A percentile compares a stretch with the other conserved stretches of the same genome.
Conservation (phyloP, 2,797 vertebrate species). For the Sternarchorhynchus goeldii region DNA sequence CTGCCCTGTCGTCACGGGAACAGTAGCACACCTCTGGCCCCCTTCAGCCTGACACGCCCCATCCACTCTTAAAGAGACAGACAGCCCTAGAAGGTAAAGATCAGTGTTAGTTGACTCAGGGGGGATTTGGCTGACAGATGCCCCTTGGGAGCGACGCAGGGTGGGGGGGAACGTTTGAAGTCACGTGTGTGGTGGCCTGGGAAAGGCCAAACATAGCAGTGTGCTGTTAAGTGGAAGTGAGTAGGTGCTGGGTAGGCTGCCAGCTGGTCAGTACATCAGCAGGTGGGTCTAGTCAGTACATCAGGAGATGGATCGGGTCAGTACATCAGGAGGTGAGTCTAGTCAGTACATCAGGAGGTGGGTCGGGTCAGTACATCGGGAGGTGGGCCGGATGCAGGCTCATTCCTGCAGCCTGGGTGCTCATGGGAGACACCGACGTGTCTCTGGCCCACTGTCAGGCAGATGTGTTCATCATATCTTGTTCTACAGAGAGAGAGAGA, state of each 20-base stretch:
- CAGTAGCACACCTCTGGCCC: not conserved
- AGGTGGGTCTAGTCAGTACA: no score
- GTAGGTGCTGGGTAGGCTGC: constrained; percentile 11
- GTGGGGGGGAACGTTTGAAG: no score
- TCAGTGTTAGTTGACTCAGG: not conserved
- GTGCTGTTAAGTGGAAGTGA: constrained; percentile 20
- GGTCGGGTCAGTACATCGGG: not conserved
- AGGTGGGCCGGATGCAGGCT: constrained; percentile 7
- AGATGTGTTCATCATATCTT: constrained; percentile 19
- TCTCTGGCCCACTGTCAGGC: constrained; percentile 34
- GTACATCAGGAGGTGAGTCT: constrained; percentile 3
- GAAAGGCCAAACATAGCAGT: not conserved
- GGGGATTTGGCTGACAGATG: not conserved
- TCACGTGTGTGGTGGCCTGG: not conserved
- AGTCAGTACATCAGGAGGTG: constrained; percentile 6
- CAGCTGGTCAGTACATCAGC: constrained; percentile 19
- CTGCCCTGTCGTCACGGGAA: not conserved
- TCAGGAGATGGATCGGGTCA: no score
- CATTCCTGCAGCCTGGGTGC: constrained; percentile 35
- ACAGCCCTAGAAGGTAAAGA: constrained; percentile 57
- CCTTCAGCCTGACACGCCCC: constrained; percentile 2
- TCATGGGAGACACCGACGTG: constrained; percentile 18
- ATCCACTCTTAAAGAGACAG: constrained; percentile 21
- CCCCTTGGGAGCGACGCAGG: no score
- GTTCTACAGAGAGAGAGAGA: not conserved